Evolutionary conservation across 2,113 vertebrate genomes (phyloP), one percentile per base, ranked within the genome.

Genomic region (Beaufortia kweichowensis): DNA sequence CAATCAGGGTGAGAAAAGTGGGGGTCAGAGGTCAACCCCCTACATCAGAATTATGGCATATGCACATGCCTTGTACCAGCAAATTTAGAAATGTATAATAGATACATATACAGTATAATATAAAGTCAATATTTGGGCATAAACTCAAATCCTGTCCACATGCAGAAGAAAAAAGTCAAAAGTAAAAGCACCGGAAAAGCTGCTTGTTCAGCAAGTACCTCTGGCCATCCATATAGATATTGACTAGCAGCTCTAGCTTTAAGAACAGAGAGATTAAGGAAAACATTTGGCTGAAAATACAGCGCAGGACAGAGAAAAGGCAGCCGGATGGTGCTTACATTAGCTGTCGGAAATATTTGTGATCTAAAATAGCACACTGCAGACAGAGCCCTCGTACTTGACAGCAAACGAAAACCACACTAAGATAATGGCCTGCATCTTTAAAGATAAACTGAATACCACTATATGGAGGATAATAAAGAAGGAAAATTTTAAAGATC

Each of bases 91-190:
- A 46, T 46, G 15, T 3, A 17, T 46, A 41, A 1, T 35, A 9
- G n/a, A n/a, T n/a, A n/a, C n/a, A n/a, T n/a, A n/a, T n/a, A n/a
- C n/a, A n/a, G n/a, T n/a, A n/a, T n/a, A n/a, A n/a, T n/a, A n/a
- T n/a, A n/a, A n/a, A n/a, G 48, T 55, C n/a, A 69, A 69, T 69
- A 69, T 69, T 69, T 69, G 66, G 29, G 7, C 66, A 55, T 69
- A 14, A 69, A 55, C 28, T 35, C 19, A 50, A n/a, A n/a, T 50
- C 48, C 19, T 12, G 43, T 17, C 46, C 17, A 35, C 39, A 66
- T n/a, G n/a, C n/a, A n/a, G n/a, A n/a, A n/a, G n/a, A n/a, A n/a
- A n/a, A n/a, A n/a, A n/a, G n/a, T n/a, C n/a, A n/a, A n/a, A n/a
- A n/a, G n/a, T 43, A 50, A n/a, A 28, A 66, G 28, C n/a, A 39